Base-by-base conservation (phyloP, 2,797 vertebrate genomes). In the Pagetopsis macropterus region DNA sequence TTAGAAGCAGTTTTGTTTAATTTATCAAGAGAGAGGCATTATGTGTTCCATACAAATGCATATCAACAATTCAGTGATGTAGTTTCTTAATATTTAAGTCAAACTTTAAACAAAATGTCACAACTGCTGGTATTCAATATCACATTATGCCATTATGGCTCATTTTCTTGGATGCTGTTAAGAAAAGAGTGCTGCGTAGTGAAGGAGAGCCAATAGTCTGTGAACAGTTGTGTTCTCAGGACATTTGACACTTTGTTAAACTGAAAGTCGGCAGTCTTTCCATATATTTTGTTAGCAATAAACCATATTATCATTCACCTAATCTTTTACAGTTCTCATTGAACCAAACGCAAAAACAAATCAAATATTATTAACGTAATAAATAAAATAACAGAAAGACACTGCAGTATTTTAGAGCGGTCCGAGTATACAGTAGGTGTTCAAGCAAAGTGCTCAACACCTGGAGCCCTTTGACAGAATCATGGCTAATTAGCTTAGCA, bases 401-500 rank as follows among this genome's bases (percentile, higher is more conserved):
- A 41, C 63, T 21, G 4, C 45, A 48, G 46, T 44, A 31, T 40
- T 67, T 63, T 46, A 64, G 21, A 72, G 4, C 45, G 51, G 54
- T 55, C 33, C 58, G 50, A 70, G 57, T 54, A 79, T 83, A 70
- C 70, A 79, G 68, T 75, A 62, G n/a, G 50, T 77, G 52, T 45
- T 82, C 70, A 57, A 74, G 65, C 78, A 86, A 70, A 84, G 75
- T 77, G 79, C 64, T 70, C 78, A 71, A 83, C 88, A 92, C 89
- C 86, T 88, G 84, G 86, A 93, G 84, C 84, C 81, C 89, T 88
- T 88, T 84, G 87, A 87, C 76, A 69, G 78, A 84, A 85, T 89
- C 83, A 76, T 58, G 76, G 76, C 68, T 91, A 92, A 94, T 93
- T 92, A 89, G 81, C 87, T 90, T 81, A 91, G 81, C 89, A 79